Evolutionary conservation across 1,140 invertebrate species (phyloP), one percentile per base, ranked within the genome.

Genomic region (Venustaconcha ellipsiformis): DNA sequence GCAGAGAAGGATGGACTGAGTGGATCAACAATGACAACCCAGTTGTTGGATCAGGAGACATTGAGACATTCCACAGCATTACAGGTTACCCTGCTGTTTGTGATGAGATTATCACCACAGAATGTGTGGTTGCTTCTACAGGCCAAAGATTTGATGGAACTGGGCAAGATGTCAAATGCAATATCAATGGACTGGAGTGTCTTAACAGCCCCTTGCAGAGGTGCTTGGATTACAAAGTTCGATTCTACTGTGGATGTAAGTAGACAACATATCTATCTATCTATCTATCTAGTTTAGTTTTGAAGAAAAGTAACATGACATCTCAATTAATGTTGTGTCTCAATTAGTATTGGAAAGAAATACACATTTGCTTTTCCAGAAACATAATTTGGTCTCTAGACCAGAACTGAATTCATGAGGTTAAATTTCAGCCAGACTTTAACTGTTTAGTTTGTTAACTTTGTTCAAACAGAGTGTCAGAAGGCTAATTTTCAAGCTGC

Each of bases 1-100:
- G 89, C 67, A 67, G 77, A 14, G 74, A 82, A 48, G 88, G 88
- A 4, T 90, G 90, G 90, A 90, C 87, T 1, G 79, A 85, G 12
- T 90, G 88, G 85, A 86, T 89, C 62, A 89, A 90, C 70, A 78
- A 68, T 15, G 76, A 87, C 37, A 78, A 83, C 65, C 89, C 89
- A 20, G 55, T 67, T 5, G 48, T 57, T n/a, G 71, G 66, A 12
- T 72, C 59, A 55, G 87, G 86, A 12, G 89, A 90, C 68, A 81
- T 84, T 63, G 90, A 91, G 76, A 78, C 64, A 66, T 63, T 80
- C 67, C 14, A 69, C 20, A 48, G 71, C 60, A 78, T 85, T 12
- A 80, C 80, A 48, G 83, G 74, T 76, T 85, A 80, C 55, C 84
- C 84, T 8, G 57, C 23, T 1, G 83, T 79, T 15, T 85, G 84